Conservation (phyloP, 92 coral and sea anemone genomes). For the Chrysogorgia sp. region DNA sequence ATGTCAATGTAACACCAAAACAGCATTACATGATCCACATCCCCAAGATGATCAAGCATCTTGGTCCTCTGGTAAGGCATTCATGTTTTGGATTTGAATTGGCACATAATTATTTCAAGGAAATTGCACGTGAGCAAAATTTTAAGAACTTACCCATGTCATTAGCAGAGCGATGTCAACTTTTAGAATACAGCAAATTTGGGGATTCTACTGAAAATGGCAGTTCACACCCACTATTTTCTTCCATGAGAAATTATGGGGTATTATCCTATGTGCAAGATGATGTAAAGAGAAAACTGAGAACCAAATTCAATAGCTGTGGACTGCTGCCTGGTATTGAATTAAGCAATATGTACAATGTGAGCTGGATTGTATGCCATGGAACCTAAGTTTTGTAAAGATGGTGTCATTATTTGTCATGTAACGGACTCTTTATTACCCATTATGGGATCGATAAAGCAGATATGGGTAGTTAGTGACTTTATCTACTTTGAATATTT, state of each 20-base stretch:
- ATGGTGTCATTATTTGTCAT: conserved; percentile 52
- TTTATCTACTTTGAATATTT: conserved; percentile 52
- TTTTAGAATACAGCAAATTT: conserved; percentile 41
- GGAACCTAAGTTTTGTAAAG: conserved; percentile 60
- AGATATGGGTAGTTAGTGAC: conserved; percentile 54
- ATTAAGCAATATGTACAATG: conserved; percentile 16
- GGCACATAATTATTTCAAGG: conserved; percentile 67
- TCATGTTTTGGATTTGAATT: conserved; percentile 74
- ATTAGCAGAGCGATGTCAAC: conserved; percentile 68
- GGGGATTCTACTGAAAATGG: conserved; percentile 23
- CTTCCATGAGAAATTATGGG: conserved; percentile 8
- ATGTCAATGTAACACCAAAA: conserved; percentile 21
- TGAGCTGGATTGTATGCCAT: conserved; percentile 55
- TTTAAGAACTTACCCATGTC: conserved; percentile 66
- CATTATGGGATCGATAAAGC: conserved; percentile 55
- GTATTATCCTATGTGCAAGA: conserved; percentile 4
- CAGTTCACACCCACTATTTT: conserved; percentile 29
- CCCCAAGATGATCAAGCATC: conserved; percentile 64
- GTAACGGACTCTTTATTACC: conserved; percentile 60
- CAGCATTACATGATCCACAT: conserved; percentile 49
- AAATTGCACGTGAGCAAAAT: conserved; percentile 55
- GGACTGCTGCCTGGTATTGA: conserved; percentile 12
- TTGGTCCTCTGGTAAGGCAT: conserved; percentile 69
- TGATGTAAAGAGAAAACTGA: conserved; percentile 3
- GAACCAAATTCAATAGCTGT: not conserved